Conservation (phyloP, 2,888 invertebrate genomes). For the Meta bourneti region DNA sequence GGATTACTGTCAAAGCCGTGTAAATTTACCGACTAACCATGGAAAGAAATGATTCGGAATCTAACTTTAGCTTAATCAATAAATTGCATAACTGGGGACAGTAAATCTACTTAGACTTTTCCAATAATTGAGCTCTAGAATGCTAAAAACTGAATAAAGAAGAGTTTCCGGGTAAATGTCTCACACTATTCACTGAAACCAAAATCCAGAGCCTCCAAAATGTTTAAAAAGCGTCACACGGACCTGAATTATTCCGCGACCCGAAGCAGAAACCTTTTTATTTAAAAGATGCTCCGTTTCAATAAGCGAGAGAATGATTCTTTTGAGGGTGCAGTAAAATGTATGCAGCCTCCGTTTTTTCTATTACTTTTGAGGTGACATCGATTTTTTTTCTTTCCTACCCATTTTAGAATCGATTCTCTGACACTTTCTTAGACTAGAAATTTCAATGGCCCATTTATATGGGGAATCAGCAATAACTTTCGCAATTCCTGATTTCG, state of each 20-base stretch:
- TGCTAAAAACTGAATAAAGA: background rate
- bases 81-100: background rate
- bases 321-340: background rate
- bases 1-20: background rate
- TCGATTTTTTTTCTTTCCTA: background rate
- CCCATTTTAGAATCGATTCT: constrained; percentile 21
- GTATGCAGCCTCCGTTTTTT: background rate
- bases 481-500: constrained; percentile 33
- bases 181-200: background rate
- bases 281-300: background rate
- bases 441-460: constrained; percentile 33
- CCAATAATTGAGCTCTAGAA: background rate
- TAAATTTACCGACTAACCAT: background rate
- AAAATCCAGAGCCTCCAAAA: background rate
- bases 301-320: constrained; percentile 18
- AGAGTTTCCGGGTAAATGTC: background rate
- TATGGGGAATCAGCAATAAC: constrained; percentile 38
- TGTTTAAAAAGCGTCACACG: background rate
- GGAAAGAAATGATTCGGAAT: background rate
- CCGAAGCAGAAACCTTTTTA: background rate
- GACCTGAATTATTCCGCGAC: background rate
- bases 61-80: background rate
- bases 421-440: constrained; percentile 11
- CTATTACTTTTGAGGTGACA: constrained; percentile 9
- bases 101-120: background rate